These are phyloP conservation scores for Nymphalis c-album DNA, from an alignment of 2,888 invertebrate genomes.

Conservation along the genomic window DNA sequence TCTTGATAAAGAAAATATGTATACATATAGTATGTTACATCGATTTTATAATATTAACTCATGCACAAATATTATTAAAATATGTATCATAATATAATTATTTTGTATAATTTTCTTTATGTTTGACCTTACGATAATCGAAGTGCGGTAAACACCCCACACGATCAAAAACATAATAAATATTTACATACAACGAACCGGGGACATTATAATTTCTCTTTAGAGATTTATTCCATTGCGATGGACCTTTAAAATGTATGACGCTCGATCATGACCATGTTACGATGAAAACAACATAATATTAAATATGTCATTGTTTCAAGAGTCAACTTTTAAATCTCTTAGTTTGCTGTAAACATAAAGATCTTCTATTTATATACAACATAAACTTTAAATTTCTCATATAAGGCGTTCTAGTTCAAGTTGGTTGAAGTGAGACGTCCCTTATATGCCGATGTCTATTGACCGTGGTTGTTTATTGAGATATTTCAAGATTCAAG, in stretches of 20 bases:
- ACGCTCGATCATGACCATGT: not conserved
- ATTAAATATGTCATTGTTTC: slow-evolving; percentile 1
- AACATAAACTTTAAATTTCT: not conserved
- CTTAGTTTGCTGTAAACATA: not conserved
- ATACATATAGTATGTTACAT: too few species aligned
- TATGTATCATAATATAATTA: slow-evolving; percentile 12
- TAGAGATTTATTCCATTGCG: slow-evolving; percentile 20
- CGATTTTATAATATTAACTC: too few species aligned
- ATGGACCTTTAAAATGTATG: slow-evolving; percentile 1
- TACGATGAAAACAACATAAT: too few species aligned
- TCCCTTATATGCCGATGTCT: slow-evolving; percentile 1
- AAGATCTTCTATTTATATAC: not conserved
- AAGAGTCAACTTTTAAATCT: not conserved
- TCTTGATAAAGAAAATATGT: not conserved
- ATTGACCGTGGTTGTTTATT: not conserved
- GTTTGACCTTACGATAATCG: slow-evolving; percentile 25
- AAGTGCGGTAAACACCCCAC: slow-evolving; percentile 14
- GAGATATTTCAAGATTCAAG: not conserved
- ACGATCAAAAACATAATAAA: slow-evolving; percentile 15
- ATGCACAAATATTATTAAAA: too few species aligned
- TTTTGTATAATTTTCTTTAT: slow-evolving; percentile 20
- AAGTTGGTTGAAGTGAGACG: slow-evolving; percentile 1
- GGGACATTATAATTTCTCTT: slow-evolving; percentile 15
- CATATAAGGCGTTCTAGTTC: slow-evolving; percentile 6
- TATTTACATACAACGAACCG: slow-evolving; percentile 16